phyloP scores from a whole-genome alignment of 2,797 vertebrate genomes.

The Hyperoplus lanceolatus region DNA sequence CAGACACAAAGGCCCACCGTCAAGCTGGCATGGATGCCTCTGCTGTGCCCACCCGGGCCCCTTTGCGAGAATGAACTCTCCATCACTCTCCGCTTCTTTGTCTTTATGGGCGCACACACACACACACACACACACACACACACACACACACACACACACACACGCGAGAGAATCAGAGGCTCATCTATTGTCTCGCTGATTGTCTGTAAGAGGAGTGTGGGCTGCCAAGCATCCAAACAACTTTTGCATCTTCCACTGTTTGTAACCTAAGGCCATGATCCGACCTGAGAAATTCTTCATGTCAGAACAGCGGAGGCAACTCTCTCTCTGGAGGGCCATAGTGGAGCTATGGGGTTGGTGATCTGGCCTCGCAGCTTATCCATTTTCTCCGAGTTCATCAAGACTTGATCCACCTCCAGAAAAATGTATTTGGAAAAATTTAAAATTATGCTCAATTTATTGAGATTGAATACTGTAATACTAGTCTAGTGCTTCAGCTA shows the following conservation, averaged over 20 bases:
- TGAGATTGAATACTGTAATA: constrained; percentile 54
- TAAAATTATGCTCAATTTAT: constrained; percentile 56
- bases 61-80: constrained; percentile 50
- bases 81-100: constrained; percentile 67
- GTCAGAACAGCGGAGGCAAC: constrained; percentile 47
- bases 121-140: constrained; percentile 1
- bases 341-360: constrained; percentile 30
- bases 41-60: constrained; percentile 61
- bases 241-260: constrained; percentile 43
- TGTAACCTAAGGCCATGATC: constrained; percentile 44
- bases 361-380: constrained; percentile 50
- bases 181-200: constrained; percentile 50
- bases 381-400: constrained; percentile 50
- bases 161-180: constrained; percentile 38
- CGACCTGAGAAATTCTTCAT: constrained; percentile 58
- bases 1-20: constrained; percentile 67
- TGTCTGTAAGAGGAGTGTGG: constrained; percentile 24
- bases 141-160: constrained; percentile 2
- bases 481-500: constrained; percentile 44
- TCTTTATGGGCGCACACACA: constrained; percentile 48
- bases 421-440: constrained; percentile 49
- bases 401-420: constrained; percentile 48
- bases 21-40: constrained; percentile 61
- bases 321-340: constrained; percentile 49
- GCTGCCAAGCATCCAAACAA: constrained; percentile 43